Base-by-base conservation (phyloP, 23 tunicate genomes). In the Styela clava region DNA sequence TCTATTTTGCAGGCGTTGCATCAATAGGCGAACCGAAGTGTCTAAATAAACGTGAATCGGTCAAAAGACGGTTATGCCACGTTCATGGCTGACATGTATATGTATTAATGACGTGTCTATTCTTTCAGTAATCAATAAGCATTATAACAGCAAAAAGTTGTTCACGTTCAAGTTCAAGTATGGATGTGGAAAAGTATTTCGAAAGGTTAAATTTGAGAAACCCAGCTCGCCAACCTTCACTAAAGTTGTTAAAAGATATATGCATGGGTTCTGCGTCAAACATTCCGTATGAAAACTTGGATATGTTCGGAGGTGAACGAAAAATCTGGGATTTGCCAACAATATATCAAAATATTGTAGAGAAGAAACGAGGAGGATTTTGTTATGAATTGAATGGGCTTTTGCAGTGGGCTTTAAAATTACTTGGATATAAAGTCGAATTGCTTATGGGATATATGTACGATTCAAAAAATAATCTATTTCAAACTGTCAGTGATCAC, bases 301-400 rank as follows among this genome's bases (percentile, higher is more conserved):
- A 88, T 70, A 21, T 83, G 44, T 88, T 88, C 74, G 85, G 82
- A 27, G 85, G 87, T 3, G 69, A 2, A 62, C 32, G 31, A 29
- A 88, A 78, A 23, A 52, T 20, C 7, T 56, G 74, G 23, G 74
- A 88, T 34, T 35, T 88, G n/a, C 64, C 83, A 1, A 61, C 61
- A 25, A 78, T 88, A n/a, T 88, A 83, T 52, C 24, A 88, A 24
- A 67, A 64, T 67, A 78, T 83, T 2, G 85, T 88, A 25, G 21
- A 22, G 12, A 33, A 77, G 1, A 51, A 69, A 1, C 70, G 93
- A 44, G 93, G 93, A 12, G 93, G 93, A 1, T 83, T 86, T 37
- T 88, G 93, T 34, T 88, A 83, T 61, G 93, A 88, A 35, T 64
- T 35, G 16, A 88, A 88, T 69, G 93, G 87, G 18, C 35, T 88